Conservation (phyloP, 1,140 invertebrate genomes). For the Trialeurodes vaporariorum region DNA sequence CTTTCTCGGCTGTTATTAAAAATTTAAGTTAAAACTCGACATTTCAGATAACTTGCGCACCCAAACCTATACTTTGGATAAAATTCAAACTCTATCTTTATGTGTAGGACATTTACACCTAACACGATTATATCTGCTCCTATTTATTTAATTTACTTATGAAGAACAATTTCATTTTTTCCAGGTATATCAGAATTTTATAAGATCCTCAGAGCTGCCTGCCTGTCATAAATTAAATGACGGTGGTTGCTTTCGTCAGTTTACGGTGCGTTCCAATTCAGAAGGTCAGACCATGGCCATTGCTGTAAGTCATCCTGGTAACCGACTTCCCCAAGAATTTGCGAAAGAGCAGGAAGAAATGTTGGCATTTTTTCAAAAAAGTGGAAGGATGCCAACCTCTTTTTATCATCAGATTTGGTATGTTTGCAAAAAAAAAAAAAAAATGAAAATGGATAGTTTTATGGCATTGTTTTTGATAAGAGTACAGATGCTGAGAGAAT, state of each 20-base stretch:
- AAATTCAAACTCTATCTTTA: too few relatives aligned
- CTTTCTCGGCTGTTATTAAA: too few relatives aligned
- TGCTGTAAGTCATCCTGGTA: slow-evolving; percentile 37
- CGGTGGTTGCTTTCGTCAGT: slow-evolving; percentile 39
- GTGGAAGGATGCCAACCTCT: slow-evolving; percentile 16
- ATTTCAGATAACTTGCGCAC: too few relatives aligned
- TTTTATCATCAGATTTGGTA: slow-evolving; percentile 34
- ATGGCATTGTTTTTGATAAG: too few relatives aligned
- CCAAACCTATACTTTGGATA: too few relatives aligned
- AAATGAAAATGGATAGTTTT: too few relatives aligned
- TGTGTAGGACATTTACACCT: too few relatives aligned
- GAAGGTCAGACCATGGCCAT: slow-evolving; percentile 36
- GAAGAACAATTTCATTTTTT: too few relatives aligned
- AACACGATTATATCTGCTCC: too few relatives aligned
- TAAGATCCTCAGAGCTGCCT: slow-evolving; percentile 31
- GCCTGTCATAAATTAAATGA: slow-evolving; percentile 37
- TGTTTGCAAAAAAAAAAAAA: slow-evolving; percentile 13
- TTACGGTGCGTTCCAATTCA: slow-evolving; percentile 37
- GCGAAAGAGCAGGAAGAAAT: slow-evolving; percentile 31
- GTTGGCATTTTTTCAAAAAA: slow-evolving; percentile 25
- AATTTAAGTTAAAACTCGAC: too few relatives aligned
- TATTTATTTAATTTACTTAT: too few relatives aligned
- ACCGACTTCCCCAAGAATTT: slow-evolving; percentile 31
- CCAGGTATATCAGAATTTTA: slow-evolving; percentile 38
- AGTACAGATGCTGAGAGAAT: too few relatives aligned